These are phyloP conservation scores for Eubucco bourcierii DNA, from an alignment of 2,113 vertebrate genomes.

Conservation along the genomic window DNA sequence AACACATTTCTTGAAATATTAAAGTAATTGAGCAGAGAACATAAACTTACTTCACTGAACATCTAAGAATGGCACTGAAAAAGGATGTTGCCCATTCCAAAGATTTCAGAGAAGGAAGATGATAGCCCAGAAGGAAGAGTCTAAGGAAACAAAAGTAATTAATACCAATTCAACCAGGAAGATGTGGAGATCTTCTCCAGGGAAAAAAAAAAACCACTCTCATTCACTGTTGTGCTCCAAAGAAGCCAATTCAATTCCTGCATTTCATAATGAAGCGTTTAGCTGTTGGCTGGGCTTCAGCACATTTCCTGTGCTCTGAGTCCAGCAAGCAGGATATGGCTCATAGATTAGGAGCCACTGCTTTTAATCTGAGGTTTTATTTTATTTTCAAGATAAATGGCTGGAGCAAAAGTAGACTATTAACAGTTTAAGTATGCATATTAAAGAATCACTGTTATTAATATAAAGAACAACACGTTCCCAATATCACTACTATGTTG, in stretches of 20 bases:
- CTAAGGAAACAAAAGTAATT: neutral
- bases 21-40: neutral
- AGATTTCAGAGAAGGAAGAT: slow-evolving; percentile 16
- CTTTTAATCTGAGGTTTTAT: neutral
- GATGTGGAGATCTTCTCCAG: neutral
- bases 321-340: neutral
- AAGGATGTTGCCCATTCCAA: neutral
- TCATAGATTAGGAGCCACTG: neutral
- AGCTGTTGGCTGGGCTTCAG: neutral
- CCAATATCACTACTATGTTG: neutral
- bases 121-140: neutral
- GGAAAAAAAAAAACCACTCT: neutral
- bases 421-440: neutral
- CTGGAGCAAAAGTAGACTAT: neutral
- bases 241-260: neutral
- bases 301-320: neutral
- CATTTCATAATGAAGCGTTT: neutral
- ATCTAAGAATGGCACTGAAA: neutral
- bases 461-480: neutral
- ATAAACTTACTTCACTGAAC: neutral
- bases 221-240: neutral
- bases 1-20: neutral
- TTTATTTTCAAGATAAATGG: neutral
- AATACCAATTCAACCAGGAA: neutral
- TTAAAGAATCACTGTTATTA: neutral